Base-by-base conservation (phyloP, 37 sponge, comb jelly and placozoan genomes). In the Haliclona indistincta region DNA sequence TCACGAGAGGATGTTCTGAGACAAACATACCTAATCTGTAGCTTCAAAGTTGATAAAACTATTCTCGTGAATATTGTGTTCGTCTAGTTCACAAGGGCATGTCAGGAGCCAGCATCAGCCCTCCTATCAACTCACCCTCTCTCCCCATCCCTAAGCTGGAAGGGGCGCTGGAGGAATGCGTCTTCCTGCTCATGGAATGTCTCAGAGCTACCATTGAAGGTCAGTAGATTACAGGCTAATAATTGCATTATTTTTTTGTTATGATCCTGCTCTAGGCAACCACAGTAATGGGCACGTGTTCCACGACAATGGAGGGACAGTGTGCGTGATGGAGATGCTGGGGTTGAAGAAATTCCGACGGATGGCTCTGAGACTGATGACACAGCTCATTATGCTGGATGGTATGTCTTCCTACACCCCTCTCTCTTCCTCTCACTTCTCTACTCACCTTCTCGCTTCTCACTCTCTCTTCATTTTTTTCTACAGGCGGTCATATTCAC, bases 171-270 rank as follows among this genome's bases (percentile, higher is more conserved):
- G 91, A 83, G 30, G 89, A 92, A 56, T 92, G 43, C 44, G 42
- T 80, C 51, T 88, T 92, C 67, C 75, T 91, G 11, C 84, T 91
- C 70, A 74, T 89, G 76, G 89, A 93, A 77, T 84, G 82, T 43
- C 72, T 93, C 47, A 65, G 93, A 37, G 89, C 89, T 26, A 68
- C 78, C 5, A 39, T 85, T 29, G 74, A 82, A 51, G 83, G 83
- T 80, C 38, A 39, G 64, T 58, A 26, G 11, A 20, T 20, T 25
- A 20, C n/a, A 58, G 26, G n/a, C n/a, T 20, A 25, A 58, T 20
- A 58, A 25, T 20, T 58, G n/a, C 7, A 7, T 58, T 58, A 47
- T 47, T 47, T 47, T 47, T 47, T 47, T 17, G 8, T 47, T 28
- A 60, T 60, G 7, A 23, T 68, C 22, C 2, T 13, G 1, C 25